These are phyloP conservation scores for Paralichthys olivaceus DNA, from an alignment of 2,113 vertebrate species.

Conservation along the genomic window DNA sequence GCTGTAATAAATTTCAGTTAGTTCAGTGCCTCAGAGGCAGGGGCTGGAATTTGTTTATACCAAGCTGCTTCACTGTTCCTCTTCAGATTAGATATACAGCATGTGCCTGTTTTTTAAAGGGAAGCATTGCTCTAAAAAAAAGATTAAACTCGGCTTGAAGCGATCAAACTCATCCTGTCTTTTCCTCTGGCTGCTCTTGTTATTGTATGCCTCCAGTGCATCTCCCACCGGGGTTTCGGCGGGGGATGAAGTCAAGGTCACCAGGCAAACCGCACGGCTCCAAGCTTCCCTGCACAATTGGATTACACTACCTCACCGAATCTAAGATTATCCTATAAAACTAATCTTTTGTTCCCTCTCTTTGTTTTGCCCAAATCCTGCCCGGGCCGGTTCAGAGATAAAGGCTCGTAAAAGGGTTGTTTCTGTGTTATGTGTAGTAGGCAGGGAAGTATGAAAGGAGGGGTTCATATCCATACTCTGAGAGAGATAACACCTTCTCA, in stretches of 20 bases:
- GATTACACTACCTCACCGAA: slow-evolving; percentile 24
- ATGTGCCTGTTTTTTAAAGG: slow-evolving; percentile 19
- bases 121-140: slow-evolving; percentile 10
- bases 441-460: neutral
- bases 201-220: slow-evolving; percentile 15
- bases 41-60: slow-evolving; percentile 6
- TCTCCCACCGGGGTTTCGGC: slow-evolving; percentile 31
- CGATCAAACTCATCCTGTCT: neutral
- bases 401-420: slow-evolving; percentile 8
- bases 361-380: slow-evolving; percentile 7
- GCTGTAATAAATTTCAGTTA: slow-evolving; percentile 39
- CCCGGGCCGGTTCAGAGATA: neutral
- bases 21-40: slow-evolving; percentile 16
- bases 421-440: slow-evolving; percentile 9
- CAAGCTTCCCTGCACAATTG: slow-evolving; percentile 4
- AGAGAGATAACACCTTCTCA: slow-evolving; percentile 3
- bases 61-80: neutral
- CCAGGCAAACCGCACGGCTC: slow-evolving; percentile 20
- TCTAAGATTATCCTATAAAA: slow-evolving; percentile 28
- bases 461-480: neutral
- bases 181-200: slow-evolving; percentile 12
- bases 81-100: slow-evolving; percentile 3
- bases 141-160: neutral
- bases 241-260: slow-evolving; percentile 67
- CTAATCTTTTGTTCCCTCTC: slow-evolving; percentile 13